phyloP scores from a whole-genome alignment of 2,113 vertebrate species.

The Pelvicachromis taeniatus region DNA sequence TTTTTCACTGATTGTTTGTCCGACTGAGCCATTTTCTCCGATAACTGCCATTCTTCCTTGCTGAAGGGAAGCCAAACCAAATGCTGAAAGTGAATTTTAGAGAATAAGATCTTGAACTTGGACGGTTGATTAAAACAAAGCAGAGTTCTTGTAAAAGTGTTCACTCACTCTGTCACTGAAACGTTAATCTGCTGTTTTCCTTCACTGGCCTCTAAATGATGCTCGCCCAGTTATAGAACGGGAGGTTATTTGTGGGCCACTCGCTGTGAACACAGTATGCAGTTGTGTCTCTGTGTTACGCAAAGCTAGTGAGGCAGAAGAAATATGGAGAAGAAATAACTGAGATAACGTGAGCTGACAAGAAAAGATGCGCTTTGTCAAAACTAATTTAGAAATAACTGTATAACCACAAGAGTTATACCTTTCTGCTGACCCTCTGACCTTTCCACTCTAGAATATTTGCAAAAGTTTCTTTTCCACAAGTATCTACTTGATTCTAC shows the following conservation, averaged over 20 bases:
- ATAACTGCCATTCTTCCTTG: constrained; percentile 4
- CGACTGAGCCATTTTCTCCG: background rate
- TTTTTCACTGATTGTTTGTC: constrained; percentile 25
- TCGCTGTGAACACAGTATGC: background rate
- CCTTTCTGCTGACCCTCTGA: background rate
- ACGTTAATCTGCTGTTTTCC: background rate
- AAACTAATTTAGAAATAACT: constrained; percentile 8
- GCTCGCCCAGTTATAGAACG: background rate
- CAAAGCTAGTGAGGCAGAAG: background rate
- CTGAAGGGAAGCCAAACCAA: background rate
- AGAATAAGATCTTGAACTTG: background rate
- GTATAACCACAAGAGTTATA: background rate
- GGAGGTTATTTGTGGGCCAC: background rate
- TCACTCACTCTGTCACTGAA: background rate
- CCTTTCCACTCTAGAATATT: background rate
- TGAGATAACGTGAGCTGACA: background rate
- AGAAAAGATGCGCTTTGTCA: constrained; percentile 4
- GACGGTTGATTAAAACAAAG: background rate
- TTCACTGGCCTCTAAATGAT: constrained; percentile 13
- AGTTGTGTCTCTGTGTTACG: background rate
- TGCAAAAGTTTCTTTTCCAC: background rate
- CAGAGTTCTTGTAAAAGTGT: background rate
- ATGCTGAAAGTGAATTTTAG: background rate
- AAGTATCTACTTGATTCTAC: background rate
- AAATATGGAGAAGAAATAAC: constrained; percentile 1